Evolutionary conservation across 2,888 invertebrate species (phyloP).

Genomic region (Dynastes grantii): DNA sequence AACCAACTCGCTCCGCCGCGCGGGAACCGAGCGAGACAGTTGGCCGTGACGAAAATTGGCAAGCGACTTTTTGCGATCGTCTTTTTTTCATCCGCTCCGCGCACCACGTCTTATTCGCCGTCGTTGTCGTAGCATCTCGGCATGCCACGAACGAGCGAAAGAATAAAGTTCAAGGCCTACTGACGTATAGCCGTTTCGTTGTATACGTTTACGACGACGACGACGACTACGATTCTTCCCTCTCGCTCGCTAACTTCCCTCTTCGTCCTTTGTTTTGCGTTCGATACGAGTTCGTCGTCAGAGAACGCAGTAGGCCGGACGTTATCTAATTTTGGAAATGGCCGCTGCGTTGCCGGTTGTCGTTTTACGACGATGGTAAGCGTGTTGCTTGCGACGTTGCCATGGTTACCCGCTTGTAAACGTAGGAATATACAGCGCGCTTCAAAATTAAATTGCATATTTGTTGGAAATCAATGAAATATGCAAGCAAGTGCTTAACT

Average conservation of each 20-base stretch:
- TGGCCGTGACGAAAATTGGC: constrained; percentile 39
- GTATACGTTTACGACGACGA: constrained; percentile 49
- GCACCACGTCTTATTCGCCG: neutral
- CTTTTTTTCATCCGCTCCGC: constrained; percentile 11
- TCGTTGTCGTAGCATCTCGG: constrained; percentile 36
- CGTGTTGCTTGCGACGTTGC: constrained; percentile 20
- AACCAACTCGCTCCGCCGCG: neutral
- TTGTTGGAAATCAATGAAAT: no score
- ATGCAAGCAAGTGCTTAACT: no score
- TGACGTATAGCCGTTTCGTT: constrained; percentile 58
- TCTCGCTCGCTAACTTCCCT: constrained; percentile 2
- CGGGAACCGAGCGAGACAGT: neutral
- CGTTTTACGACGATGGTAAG: neutral
- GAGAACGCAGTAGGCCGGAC: constrained; percentile 42
- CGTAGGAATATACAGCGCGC: neutral
- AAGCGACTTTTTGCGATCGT: constrained; percentile 39
- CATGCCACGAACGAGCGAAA: constrained; percentile 54
- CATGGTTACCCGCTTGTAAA: neutral
- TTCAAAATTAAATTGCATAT: neutral
- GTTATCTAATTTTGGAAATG: constrained; percentile 46
- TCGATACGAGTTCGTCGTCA: constrained; percentile 26
- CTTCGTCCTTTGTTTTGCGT: constrained; percentile 9
- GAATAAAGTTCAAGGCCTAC: constrained; percentile 65
- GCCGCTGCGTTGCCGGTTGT: constrained; percentile 8
- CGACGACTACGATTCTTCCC: constrained; percentile 47